A percentile compares a stretch with the other conserved stretches of the same genome.
Conservation (phyloP, 2,113 vertebrate species). For the Tursiops truncatus region DNA sequence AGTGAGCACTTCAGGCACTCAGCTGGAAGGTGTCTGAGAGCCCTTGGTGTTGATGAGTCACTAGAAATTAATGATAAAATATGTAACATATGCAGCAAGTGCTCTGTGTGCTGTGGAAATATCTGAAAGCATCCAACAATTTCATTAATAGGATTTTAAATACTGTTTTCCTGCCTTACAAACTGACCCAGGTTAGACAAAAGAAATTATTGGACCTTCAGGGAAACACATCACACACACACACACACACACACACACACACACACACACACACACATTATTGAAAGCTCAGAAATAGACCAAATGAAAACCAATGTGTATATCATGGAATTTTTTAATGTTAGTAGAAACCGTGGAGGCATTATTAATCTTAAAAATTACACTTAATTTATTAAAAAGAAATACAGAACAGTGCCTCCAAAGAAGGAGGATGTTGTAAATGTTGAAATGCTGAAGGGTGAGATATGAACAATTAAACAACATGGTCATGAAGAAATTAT, state of each 20-base stretch:
- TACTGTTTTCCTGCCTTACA: not conserved
- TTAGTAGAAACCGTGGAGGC: not conserved
- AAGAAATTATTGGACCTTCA: not conserved
- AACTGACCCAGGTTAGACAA: not conserved
- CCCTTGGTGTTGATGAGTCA: not conserved
- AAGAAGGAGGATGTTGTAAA: not conserved
- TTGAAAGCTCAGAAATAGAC: not conserved
- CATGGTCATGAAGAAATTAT: not conserved
- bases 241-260: not conserved
- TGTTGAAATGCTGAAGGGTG: not conserved
- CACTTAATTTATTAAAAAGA: not conserved
- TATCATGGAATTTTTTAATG: not conserved
- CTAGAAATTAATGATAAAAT: not conserved
- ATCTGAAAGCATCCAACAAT: not conserved
- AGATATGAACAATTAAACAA: not conserved
- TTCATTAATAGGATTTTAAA: conserved; percentile 1
- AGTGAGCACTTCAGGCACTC: fast-evolving
- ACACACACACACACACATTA: not conserved
- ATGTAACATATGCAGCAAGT: not conserved
- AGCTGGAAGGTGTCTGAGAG: not conserved
- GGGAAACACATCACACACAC: not conserved
- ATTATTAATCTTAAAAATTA: not conserved
- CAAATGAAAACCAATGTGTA: not conserved
- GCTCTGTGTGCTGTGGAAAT: not conserved
- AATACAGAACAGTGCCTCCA: not conserved